phyloP scores from a whole-genome alignment of 2,797 vertebrate species.

The Danio jaintianensis region DNA sequence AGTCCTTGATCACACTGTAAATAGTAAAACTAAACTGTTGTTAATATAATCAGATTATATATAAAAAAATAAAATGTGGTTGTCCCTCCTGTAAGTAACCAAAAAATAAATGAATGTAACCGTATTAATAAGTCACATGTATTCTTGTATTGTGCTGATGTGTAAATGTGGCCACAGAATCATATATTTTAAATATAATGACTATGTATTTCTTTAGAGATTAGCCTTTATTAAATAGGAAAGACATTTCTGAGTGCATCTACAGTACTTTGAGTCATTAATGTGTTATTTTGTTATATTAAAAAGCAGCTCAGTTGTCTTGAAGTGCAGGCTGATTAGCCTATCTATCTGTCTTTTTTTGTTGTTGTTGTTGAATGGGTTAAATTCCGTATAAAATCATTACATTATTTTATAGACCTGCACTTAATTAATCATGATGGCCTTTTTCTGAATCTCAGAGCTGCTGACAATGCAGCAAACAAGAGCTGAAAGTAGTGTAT shows the following conservation, averaged over 20 bases:
- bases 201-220: not conserved
- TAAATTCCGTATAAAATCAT: constrained; percentile 7
- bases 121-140: too few relatives aligned
- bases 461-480: constrained; percentile 41
- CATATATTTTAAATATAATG: not conserved
- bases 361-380: not conserved
- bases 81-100: too few relatives aligned
- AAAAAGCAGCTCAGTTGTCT: not conserved
- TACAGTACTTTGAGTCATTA: not conserved
- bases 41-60: not conserved
- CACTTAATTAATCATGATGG: constrained; percentile 51
- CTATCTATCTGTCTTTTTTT: too few relatives aligned
- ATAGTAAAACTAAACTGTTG: not conserved
- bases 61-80: not conserved
- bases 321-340: not conserved
- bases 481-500: constrained; percentile 29
- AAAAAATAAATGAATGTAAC: too few relatives aligned
- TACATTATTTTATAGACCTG: constrained; percentile 28
- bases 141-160: too few relatives aligned
- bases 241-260: not conserved
- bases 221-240: not conserved
- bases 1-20: not conserved
- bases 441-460: constrained; percentile 40
- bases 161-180: too few relatives aligned
- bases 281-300: not conserved